Evolutionary conservation across 2,113 vertebrate species (phyloP), one percentile per base, ranked within the genome.

Genomic region (Vulpes lagopus): DNA sequence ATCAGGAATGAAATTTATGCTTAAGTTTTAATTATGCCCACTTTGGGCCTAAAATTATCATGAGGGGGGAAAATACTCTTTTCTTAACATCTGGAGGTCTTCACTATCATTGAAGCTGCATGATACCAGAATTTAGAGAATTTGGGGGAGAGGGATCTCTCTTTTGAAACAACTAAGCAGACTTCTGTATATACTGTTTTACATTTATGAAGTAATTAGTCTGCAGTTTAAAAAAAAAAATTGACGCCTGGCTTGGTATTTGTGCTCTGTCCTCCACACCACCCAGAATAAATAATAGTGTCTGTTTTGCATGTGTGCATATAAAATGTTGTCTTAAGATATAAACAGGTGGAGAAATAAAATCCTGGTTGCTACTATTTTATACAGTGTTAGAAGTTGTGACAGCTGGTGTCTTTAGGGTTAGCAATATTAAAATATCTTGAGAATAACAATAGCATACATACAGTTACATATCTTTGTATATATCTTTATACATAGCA

Each of bases 11-110:
- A 89, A 74, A 89, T 89, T 79, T 83, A 60, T 71, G 22, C 43
- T 84, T 95, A 90, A 43, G 9, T 25, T 81, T 95, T 84, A 64
- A 11, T 84, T 95, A 88, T 35, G 78, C 30, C 71, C 74, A 57
- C 7, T 69, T 59, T 79, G 49, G 86, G 11, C 84, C 30, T 79
- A 73, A 74, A 91, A 90, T 30, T 92, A 11, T 69, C 74, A 32
- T 11, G 3, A 43, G n/a, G 0, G 17, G 53, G 22, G 19, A 27
- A 25, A 69, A 78, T 20, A 4, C 10, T 93, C 8, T 64, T 89
- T 94, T 85, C 38, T 86, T 69, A 81, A 69, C 27, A 23, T 35
- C 19, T 80, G 59, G 53, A 91, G 23, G 25, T 95, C 55, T 87
- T 82, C 25, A 22, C 79, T 82, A 8, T 69, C 3, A 51, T 43